Percentiles rank a stretch among this genome's conserved stretches.
phyloP scores from a whole-genome alignment of 2,797 vertebrate species.

The Acanthurus lineatus region DNA sequence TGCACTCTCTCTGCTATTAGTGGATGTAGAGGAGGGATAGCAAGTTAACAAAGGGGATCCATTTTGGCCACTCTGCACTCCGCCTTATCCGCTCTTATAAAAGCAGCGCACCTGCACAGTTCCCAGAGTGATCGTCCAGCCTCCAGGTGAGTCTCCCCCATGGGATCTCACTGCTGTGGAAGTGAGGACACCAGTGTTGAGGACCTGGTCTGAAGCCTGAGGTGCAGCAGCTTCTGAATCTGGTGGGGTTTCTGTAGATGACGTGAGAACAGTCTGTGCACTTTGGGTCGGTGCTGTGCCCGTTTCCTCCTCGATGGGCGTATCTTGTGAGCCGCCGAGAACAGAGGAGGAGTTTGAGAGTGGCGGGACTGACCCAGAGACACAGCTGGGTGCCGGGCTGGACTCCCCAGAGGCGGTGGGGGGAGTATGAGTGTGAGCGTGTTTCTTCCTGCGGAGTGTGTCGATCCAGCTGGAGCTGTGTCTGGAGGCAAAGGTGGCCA shows the following conservation, averaged over 20 bases:
- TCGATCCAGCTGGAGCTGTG: slow-evolving; percentile 93
- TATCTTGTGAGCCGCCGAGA: slow-evolving; percentile 68
- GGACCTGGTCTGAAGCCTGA: slow-evolving; percentile 34
- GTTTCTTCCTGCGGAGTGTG: slow-evolving; percentile 90
- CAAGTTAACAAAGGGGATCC: no score
- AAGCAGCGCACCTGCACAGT: slow-evolving; percentile 78
- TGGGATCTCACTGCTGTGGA: slow-evolving; percentile 34
- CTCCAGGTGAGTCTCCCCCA: slow-evolving; percentile 67
- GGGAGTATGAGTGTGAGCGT: slow-evolving; percentile 69
- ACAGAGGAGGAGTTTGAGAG: slow-evolving; percentile 78
- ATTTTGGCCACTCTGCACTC: no score
- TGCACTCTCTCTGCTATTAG: no score
- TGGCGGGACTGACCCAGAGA: slow-evolving; percentile 70
- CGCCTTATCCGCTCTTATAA: background rate
- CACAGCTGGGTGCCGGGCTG: slow-evolving; percentile 78
- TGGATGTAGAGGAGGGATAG: no score
- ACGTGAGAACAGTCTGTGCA: slow-evolving; percentile 8
- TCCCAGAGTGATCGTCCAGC: slow-evolving; percentile 73
- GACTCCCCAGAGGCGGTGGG: slow-evolving; percentile 74
- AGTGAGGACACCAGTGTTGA: slow-evolving; percentile 9
- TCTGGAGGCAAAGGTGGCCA: slow-evolving; percentile 88
- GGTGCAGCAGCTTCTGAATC: slow-evolving; percentile 38
- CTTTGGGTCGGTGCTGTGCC: slow-evolving; percentile 26
- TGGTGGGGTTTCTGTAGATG: slow-evolving; percentile 28
- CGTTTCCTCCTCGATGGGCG: slow-evolving; percentile 68